These are phyloP conservation scores for Agapornis canus DNA, from an alignment of 2,797 vertebrate genomes.

Conservation along the genomic window DNA sequence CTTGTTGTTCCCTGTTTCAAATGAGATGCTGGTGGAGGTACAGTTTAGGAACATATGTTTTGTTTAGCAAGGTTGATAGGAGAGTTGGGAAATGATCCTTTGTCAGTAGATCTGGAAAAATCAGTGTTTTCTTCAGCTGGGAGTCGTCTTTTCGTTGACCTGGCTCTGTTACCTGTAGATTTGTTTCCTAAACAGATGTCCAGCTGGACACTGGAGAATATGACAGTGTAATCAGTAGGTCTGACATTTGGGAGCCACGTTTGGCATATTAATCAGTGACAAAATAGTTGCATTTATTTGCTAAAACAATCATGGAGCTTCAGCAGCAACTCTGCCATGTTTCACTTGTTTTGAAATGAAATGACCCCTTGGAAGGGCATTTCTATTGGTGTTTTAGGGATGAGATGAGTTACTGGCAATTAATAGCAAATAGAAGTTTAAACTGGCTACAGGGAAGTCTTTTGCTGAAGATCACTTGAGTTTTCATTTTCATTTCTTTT, in stretches of 20 bases:
- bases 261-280: neutral
- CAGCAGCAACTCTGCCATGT: neutral
- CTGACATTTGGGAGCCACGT: neutral
- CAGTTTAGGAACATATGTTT: neutral
- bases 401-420: neutral
- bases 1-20: neutral
- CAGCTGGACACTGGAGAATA: neutral
- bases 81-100: neutral
- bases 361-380: neutral
- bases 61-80: neutral
- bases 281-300: neutral
- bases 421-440: neutral
- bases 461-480: neutral
- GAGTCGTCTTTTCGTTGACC: neutral
- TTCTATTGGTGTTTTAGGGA: neutral
- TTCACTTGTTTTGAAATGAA: neutral
- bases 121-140: neutral
- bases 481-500: neutral
- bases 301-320: neutral
- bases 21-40: neutral
- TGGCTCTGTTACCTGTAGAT: neutral
- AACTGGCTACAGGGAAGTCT: neutral
- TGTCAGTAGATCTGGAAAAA: neutral
- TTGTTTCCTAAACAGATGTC: neutral
- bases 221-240: neutral